These are phyloP conservation scores for Apis dorsata DNA, from an alignment of 1,140 invertebrate species.

Conservation along the genomic window DNA sequence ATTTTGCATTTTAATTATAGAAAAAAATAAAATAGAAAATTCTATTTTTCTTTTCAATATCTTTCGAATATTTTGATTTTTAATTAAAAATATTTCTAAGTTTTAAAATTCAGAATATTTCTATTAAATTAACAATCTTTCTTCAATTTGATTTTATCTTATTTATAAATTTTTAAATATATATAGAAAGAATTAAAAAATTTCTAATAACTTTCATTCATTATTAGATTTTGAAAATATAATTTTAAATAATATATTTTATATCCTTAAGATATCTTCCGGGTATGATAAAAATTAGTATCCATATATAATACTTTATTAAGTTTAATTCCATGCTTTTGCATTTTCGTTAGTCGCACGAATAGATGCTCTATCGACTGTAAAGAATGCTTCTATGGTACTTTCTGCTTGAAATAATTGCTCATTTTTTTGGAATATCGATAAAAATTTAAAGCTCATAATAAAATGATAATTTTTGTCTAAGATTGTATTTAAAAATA, in stretches of 20 bases:
- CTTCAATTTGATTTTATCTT: not conserved
- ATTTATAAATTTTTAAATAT: not conserved
- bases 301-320: not conserved
- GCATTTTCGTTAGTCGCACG: constrained; percentile 53
- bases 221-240: not conserved
- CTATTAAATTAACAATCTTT: not conserved
- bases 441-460: not conserved
- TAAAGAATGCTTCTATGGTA: constrained; percentile 36
- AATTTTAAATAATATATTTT: not conserved
- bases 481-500: not conserved
- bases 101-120: too few species aligned
- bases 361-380: constrained; percentile 53
- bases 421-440: constrained; percentile 34
- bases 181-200: not conserved
- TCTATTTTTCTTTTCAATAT: too few species aligned
- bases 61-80: not conserved
- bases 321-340: constrained; percentile 12
- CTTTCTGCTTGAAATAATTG: constrained; percentile 49
- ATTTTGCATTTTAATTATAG: too few species aligned
- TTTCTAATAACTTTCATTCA: not conserved
- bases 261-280: not conserved
- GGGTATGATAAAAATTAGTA: constrained; percentile 16
- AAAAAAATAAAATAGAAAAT: too few species aligned
- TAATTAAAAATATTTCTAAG: not conserved
- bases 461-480: not conserved